Conservation (phyloP, 2,797 vertebrate genomes). For the Parambassis ranga region DNA sequence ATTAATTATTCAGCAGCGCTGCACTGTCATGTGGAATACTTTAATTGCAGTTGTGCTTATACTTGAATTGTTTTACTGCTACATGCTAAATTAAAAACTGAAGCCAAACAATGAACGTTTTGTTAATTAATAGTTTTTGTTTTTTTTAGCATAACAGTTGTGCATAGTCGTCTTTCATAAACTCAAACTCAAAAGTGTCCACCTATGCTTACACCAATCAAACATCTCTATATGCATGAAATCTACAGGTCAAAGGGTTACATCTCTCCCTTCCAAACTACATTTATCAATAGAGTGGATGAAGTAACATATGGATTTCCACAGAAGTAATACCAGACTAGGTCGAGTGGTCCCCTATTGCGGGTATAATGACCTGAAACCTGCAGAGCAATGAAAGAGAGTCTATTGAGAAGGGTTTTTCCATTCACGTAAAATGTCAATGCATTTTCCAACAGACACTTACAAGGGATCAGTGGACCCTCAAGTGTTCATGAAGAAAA, state of each 20-base stretch:
- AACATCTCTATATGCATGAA: constrained; percentile 10
- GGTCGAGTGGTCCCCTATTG: constrained; percentile 75
- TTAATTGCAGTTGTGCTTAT: too few species aligned
- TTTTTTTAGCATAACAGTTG: not conserved
- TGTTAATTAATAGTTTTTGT: not conserved
- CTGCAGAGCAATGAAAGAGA: constrained; percentile 74
- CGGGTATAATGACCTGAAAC: constrained; percentile 76
- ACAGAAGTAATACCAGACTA: constrained; percentile 70
- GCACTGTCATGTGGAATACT: too few species aligned
- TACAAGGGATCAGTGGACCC: constrained; percentile 81
- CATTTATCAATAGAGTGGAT: constrained; percentile 58
- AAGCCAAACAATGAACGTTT: not conserved
- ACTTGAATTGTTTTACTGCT: too few species aligned
- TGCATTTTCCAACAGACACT: constrained; percentile 85
- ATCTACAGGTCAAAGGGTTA: constrained; percentile 53
- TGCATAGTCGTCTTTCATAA: constrained; percentile 1
- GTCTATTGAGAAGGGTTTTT: constrained; percentile 74
- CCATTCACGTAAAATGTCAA: constrained; percentile 80
- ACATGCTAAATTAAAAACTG: too few species aligned
- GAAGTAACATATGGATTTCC: constrained; percentile 56
- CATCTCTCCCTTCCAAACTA: constrained; percentile 30
- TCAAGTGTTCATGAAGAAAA: constrained; percentile 81
- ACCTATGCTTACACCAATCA: constrained; percentile 9
- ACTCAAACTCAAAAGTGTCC: constrained; percentile 2
- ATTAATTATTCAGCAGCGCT: not conserved